A percentile compares a stretch with the other conserved stretches of the same genome.
phyloP scores from a whole-genome alignment of 2,113 vertebrate genomes.

The Peucedramus taeniatus region DNA sequence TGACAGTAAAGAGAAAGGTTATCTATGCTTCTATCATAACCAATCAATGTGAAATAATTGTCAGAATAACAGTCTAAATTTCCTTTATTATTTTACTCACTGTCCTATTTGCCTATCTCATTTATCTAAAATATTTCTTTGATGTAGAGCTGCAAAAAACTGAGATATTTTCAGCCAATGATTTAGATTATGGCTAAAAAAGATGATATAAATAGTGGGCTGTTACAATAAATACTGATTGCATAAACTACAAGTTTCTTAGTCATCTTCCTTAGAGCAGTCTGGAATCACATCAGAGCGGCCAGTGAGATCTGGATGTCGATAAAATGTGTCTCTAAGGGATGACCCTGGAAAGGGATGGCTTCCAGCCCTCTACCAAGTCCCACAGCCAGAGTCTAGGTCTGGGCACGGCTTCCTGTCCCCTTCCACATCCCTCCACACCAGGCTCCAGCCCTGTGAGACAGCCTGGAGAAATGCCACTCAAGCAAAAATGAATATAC shows the following conservation, averaged over 20 bases:
- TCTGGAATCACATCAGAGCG: not conserved
- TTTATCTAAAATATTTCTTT: not conserved
- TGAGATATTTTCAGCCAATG: not conserved
- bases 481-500: not conserved
- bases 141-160: not conserved
- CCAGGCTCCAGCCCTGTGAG: not conserved
- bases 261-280: not conserved
- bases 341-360: not conserved
- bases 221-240: not conserved
- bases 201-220: not conserved
- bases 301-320: not conserved
- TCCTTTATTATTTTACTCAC: not conserved
- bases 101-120: not conserved
- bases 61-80: not conserved
- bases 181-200: not conserved
- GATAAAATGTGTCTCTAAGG: not conserved
- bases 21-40: not conserved
- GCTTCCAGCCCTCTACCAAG: fast-evolving
- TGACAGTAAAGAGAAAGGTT: not conserved
- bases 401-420: fast-evolving
- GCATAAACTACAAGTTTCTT: not conserved
- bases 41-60: not conserved
- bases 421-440: not conserved
- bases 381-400: not conserved
- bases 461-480: not conserved